Base-by-base conservation (phyloP, 1,140 invertebrate species). In the Drosophila bipectinata region DNA sequence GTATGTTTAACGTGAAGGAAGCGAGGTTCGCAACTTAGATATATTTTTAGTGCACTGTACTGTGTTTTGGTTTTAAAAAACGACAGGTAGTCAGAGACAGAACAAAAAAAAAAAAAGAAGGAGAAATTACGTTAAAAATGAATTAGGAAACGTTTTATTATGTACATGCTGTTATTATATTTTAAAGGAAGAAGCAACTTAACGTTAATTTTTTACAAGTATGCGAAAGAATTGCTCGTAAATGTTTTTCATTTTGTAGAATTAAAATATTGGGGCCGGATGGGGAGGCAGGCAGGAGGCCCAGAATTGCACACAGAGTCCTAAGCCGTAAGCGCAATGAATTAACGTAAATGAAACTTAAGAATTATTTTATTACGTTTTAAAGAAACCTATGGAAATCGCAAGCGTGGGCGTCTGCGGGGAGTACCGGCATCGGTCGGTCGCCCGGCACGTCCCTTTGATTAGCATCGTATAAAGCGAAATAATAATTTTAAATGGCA, bases 61-160 rank as follows among this genome's bases (percentile, higher is more conserved):
- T 91, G 83, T 89, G 82, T 91, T 91, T 91, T 80, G 82, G 81
- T 90, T 84, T 84, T 79, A 84, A 90, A 78, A 79, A 90, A 78
- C 71, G 73, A 54, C 61, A 80, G 74, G 39, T 57, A 81, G 80
- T 78, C 74, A 80, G 53, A 56, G 58, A 45, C 55, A 58, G 41
- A 61, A 60, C 24, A 59, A 55, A 34, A 53, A 55, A 24, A 44
- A 28, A 72, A 21, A 15, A 15, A 15, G 15, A 15, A 15, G 1
- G 15, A 53, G 41, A 67, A 61, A 61, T 77, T 69, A 61, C 55
- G 71, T 74, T 74, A 49, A 85, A 67, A 73, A 71, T 87, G 82
- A 59, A 87, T 56, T 88, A 88, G 72, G 78, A 75, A 51, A 81
- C 57, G 57, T 85, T 78, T 90, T 82, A 90, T 89, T 89, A 77